Percentiles rank a stretch among this genome's conserved stretches.
Conservation (phyloP, 2,113 vertebrate species). For the Taurulus bubalis region DNA sequence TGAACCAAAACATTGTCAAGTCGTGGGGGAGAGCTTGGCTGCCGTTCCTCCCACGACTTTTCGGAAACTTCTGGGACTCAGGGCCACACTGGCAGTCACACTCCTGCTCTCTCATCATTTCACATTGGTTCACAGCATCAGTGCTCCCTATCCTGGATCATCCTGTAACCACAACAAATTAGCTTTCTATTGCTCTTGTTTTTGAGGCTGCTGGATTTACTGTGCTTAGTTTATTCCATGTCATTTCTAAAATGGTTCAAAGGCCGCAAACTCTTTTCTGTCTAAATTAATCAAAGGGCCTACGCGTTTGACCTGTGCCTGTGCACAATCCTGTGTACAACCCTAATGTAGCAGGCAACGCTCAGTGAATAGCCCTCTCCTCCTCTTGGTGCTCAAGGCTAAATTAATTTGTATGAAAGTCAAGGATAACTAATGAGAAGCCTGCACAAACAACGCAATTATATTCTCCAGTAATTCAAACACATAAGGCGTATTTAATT, state of each 20-base stretch:
- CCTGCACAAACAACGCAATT: constrained; percentile 58
- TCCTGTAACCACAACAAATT: constrained; percentile 72
- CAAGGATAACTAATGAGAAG: constrained; percentile 71
- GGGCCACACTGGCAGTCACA: constrained; percentile 61
- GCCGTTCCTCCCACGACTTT: constrained; percentile 59
- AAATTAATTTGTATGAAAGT: constrained; percentile 75
- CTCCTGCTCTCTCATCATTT: constrained; percentile 72
- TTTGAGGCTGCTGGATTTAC: constrained; percentile 66
- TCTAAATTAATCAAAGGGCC: constrained; percentile 73
- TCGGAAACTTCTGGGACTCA: constrained; percentile 65
- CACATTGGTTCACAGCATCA: constrained; percentile 54
- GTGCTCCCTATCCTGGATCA: constrained; percentile 65
- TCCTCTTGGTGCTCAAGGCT: constrained; percentile 49
- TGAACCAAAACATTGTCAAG: constrained; percentile 67
- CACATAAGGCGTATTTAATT: constrained; percentile 63
- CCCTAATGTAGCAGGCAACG: constrained; percentile 26
- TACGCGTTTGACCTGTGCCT: constrained; percentile 58
- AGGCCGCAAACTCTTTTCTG: constrained; percentile 65
- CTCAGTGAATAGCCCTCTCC: constrained; percentile 45
- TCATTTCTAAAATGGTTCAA: constrained; percentile 70
- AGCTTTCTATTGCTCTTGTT: constrained; percentile 64
- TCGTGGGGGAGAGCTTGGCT: constrained; percentile 41
- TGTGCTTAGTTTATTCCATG: constrained; percentile 66
- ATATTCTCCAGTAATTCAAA: constrained; percentile 56
- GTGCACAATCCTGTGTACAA: constrained; percentile 39